These are phyloP conservation scores for Bombus pyrosoma DNA, from an alignment of 1,140 invertebrate genomes.

Conservation along the genomic window DNA sequence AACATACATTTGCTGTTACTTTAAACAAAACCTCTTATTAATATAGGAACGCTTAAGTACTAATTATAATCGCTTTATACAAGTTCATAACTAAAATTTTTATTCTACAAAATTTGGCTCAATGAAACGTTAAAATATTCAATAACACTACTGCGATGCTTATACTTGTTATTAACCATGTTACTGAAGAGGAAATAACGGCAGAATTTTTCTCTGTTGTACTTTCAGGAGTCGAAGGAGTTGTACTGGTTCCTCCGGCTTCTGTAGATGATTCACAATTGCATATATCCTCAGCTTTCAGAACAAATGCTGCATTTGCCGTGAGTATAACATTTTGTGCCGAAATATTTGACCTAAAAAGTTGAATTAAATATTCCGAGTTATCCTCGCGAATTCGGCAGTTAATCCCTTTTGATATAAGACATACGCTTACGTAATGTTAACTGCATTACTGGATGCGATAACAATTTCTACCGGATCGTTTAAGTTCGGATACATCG, in stretches of 20 bases:
- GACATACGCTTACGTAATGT: conserved; percentile 51
- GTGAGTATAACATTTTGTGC: conserved; percentile 39
- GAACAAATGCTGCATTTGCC: conserved; percentile 59
- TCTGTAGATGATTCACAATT: neutral
- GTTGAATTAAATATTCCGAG: neutral
- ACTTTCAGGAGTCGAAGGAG: neutral
- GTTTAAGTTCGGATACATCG: conserved; percentile 71
- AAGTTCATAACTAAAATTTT: neutral
- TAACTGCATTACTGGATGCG: conserved; percentile 66
- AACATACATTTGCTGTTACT: neutral
- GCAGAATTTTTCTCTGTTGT: neutral
- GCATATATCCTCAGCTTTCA: conserved; percentile 1
- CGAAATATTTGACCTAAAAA: conserved; percentile 16
- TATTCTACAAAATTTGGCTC: conserved; percentile 9
- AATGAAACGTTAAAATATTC: neutral
- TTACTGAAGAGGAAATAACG: neutral
- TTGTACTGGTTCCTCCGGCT: too few species aligned
- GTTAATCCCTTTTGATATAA: neutral
- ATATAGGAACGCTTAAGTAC: neutral
- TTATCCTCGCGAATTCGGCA: neutral
- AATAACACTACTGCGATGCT: conserved; percentile 8
- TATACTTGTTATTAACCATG: conserved; percentile 17
- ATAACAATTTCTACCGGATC: conserved; percentile 81
- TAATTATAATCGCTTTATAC: neutral
- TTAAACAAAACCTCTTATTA: neutral